Base-by-base conservation (phyloP, 2,113 vertebrate genomes). In the Sinocyclocheilus maitianheensis region DNA sequence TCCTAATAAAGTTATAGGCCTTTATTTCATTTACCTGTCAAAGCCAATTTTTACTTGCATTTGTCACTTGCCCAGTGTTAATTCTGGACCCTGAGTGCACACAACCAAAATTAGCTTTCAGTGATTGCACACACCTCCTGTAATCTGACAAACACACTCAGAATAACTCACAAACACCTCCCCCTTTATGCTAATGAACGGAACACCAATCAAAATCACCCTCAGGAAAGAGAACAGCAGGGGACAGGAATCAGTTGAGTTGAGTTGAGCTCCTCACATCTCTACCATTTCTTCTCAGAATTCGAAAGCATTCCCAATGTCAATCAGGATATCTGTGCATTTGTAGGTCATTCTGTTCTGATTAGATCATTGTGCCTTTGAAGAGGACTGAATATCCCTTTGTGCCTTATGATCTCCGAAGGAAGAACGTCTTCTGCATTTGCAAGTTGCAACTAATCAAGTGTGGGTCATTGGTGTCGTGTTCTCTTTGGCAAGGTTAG, bases 371-470 rank as follows among this genome's bases (percentile, higher is more conserved):
- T 87, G 88, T 85, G 90, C 77, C 87, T 89, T 90, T 89, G 88
- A 87, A 86, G 89, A 88, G 87, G 92, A 90, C 90, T 90, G 91
- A 91, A 91, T 87, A 91, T 91, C 88, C 90, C 89, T 89, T 90
- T 90, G 82, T 88, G 91, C 86, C 82, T 91, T 90, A 37, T 85
- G 84, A 87, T 91, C 89, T 90, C 87, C 71, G 87, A 91, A 69
- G 24, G 30, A 58, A 18, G 14, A 30, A 43, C 3, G n/a, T 40
- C 58, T 62, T 63, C 77, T 43, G 87, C 90, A 93, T 93, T 85
- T 90, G 53, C 4, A 55, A 55, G 53, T 18, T 55, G 89, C 91
- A 92, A 93, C 86, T 92, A 91, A 94, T 92, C 84, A 72, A 89
- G 91, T 81, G 79, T 88, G 81, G 87, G 86, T 89, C 83, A 88